Evolutionary conservation across 2,888 invertebrate genomes (phyloP).

Genomic region (Drosophila nr. perissopoda): DNA sequence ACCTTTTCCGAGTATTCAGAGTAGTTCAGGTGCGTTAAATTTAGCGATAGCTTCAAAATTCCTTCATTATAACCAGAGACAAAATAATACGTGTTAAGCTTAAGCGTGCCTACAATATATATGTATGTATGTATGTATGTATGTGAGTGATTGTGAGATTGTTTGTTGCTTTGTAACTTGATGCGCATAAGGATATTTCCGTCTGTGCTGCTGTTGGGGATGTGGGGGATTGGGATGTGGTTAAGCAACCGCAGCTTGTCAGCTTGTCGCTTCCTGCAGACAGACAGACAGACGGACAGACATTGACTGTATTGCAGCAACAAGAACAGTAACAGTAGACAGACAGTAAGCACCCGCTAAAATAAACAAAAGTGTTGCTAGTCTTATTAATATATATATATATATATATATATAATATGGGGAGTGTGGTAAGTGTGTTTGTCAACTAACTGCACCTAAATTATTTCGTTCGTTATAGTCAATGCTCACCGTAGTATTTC

Average conservation of each 20-base stretch:
- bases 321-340: conserved; percentile 1
- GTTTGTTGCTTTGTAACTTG: conserved; percentile 26
- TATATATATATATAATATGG: neutral
- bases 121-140: conserved; percentile 7
- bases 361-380: neutral
- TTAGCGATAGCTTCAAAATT: neutral
- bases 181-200: conserved; percentile 42
- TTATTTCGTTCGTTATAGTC: conserved; percentile 48
- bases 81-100: neutral
- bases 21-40: neutral
- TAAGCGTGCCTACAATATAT: neutral
- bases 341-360: conserved; percentile 10
- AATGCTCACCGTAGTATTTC: conserved; percentile 30
- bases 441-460: conserved; percentile 23
- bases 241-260: conserved; percentile 28
- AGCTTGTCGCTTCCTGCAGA: conserved; percentile 33
- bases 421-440: neutral
- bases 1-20: neutral
- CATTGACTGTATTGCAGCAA: neutral
- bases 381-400: neutral
- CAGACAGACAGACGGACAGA: neutral
- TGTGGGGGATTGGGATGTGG: conserved; percentile 24
- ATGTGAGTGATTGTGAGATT: neutral
- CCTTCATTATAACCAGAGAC: neutral
- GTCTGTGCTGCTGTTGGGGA: conserved; percentile 11